Base-by-base conservation (phyloP, 2,797 vertebrate genomes). In the Lacerta agilis region DNA sequence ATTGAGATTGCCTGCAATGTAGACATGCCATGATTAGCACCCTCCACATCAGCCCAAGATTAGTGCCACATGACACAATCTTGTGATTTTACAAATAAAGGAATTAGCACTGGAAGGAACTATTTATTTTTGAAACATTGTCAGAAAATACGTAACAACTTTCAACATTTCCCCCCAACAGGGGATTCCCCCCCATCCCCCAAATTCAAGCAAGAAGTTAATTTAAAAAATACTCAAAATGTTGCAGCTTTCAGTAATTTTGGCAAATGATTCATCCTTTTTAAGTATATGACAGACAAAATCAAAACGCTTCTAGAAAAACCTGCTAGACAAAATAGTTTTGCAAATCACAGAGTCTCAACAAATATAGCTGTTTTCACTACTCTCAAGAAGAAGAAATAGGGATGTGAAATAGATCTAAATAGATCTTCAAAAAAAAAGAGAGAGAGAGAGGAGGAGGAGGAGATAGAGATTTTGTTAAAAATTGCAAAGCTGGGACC, bases 61-160 rank as follows among this genome's bases (percentile, higher is more conserved):
- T 11, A 66, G 75, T 81, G 58, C 20, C 38, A 38, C 36, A 45
- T 11, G 41, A 61, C 0, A 61, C 0, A 0, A 45, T 4, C 25
- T 79, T 84, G 43, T 55, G 86, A 91, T 89, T 89, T 66, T 3
- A 33, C 0, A 76, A 1, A 76, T 80, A 78, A 87, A 81, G 64
- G 36, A 78, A 79, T 83, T n/a, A 33, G 67, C 72, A 73, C 2
- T 33, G 13, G 9, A 55, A 41, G 41, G 20, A 88, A 86, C 73
- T 33, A 82, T 73, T 73, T 66, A 33, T 36, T 84, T 71, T 85
- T 36, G 71, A 61, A 82, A 77, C 18, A 69, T 55, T 81, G 25
- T 18, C 33, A 66, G 55, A 85, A 67, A 49, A 66, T 75, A n/a
- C 66, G 7, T 67, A 69, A 77, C n/a, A 67, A 4, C 27, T 67